Percentiles rank a stretch among this genome's conserved stretches.
Conservation (phyloP, 2,113 vertebrate genomes). For the Microtus richardsoni region DNA sequence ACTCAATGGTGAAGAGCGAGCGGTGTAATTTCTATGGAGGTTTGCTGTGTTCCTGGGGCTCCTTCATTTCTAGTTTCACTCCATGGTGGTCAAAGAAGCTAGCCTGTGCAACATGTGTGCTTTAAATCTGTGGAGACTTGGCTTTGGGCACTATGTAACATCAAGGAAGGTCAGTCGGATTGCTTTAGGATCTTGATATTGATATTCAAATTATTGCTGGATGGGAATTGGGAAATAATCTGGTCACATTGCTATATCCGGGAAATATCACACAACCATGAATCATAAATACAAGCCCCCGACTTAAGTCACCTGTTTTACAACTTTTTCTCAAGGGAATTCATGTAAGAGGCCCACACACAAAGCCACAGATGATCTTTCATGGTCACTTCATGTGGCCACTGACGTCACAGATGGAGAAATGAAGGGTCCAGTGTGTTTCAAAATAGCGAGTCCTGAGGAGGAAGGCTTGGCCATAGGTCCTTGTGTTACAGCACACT, state of each 20-base stretch:
- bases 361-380: background rate
- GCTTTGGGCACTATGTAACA: background rate
- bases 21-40: background rate
- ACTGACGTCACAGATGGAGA: background rate
- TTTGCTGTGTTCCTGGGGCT: background rate
- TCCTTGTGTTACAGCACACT: background rate
- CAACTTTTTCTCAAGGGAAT: slow-evolving; percentile 48
- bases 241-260: slow-evolving; percentile 38
- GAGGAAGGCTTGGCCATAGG: background rate
- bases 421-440: background rate
- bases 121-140: background rate
- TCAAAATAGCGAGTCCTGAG: background rate
- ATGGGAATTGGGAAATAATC: slow-evolving; percentile 7
- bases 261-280: slow-evolving; percentile 56
- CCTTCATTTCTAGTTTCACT: background rate
- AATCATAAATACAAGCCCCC: slow-evolving; percentile 35
- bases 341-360: background rate
- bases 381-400: slow-evolving; percentile 6
- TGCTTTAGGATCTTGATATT: background rate
- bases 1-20: background rate
- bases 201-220: slow-evolving; percentile 34
- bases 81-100: background rate
- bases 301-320: slow-evolving; percentile 50
- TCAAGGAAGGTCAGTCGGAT: background rate
- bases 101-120: background rate